Conservation (phyloP, 92 coral and sea anemone genomes). For the Phenganax subtilis region DNA sequence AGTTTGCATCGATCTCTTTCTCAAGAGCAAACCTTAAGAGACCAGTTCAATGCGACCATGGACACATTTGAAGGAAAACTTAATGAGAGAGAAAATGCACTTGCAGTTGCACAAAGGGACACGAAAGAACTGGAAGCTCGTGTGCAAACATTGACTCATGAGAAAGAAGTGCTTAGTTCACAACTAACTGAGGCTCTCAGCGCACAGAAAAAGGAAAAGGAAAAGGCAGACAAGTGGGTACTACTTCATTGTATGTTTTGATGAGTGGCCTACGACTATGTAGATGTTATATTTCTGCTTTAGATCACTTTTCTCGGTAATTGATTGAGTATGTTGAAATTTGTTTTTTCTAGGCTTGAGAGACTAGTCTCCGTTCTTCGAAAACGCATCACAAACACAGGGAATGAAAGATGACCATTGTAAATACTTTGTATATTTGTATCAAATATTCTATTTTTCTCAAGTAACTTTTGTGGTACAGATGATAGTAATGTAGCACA, state of each 20-base stretch:
- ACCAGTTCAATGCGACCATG: conserved; percentile 94
- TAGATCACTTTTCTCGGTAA: background rate
- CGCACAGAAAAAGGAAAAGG: conserved; percentile 75
- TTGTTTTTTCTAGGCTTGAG: conserved; percentile 61
- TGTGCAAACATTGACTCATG: conserved; percentile 69
- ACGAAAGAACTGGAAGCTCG: conserved; percentile 78
- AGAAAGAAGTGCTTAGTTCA: conserved; percentile 64
- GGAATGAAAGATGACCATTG: conserved; percentile 20
- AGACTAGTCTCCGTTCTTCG: conserved; percentile 86
- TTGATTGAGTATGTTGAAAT: background rate
- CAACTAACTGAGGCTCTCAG: conserved; percentile 74
- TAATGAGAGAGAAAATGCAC: conserved; percentile 68
- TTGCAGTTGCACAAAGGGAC: conserved; percentile 75
- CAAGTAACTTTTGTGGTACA: background rate
- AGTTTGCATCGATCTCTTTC: conserved; percentile 87
- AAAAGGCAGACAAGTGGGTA: conserved; percentile 90
- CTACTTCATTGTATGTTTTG: background rate
- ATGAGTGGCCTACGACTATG: background rate
- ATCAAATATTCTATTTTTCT: conserved; percentile 21
- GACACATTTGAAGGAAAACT: conserved; percentile 84
- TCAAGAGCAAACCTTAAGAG: conserved; percentile 81
- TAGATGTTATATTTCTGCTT: background rate
- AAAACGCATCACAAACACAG: conserved; percentile 76
- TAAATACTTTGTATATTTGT: conserved; percentile 20
- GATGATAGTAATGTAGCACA: too few species aligned